Evolutionary conservation across 2,888 invertebrate genomes (phyloP).

Genomic region (Chydorus sphaericus): DNA sequence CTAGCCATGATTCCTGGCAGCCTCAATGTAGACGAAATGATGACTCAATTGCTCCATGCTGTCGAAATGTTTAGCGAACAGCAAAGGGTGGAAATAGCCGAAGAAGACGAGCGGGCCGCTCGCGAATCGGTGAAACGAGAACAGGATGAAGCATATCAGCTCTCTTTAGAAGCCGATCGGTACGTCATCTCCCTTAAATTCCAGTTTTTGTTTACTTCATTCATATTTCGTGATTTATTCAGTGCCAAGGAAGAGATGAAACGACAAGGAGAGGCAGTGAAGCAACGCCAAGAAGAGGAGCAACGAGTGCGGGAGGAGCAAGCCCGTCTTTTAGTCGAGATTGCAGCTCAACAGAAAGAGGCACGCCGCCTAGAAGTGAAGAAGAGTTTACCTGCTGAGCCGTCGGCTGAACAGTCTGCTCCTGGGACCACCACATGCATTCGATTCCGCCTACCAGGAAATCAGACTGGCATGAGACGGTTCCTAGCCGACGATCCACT

Average conservation of each 20-base stretch:
- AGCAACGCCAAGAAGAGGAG: constrained; percentile 26
- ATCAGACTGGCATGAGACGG: constrained; percentile 57
- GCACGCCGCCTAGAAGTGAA: constrained; percentile 40
- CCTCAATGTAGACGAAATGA: constrained; percentile 74
- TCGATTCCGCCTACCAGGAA: constrained; percentile 65
- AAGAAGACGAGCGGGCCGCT: constrained; percentile 77
- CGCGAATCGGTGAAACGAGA: constrained; percentile 79
- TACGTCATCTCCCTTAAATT: not conserved
- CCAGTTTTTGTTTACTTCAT: not conserved
- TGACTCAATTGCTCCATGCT: constrained; percentile 72
- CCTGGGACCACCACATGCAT: constrained; percentile 44
- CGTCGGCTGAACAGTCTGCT: constrained; percentile 36
- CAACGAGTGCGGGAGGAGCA: constrained; percentile 52
- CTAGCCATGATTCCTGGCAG: constrained; percentile 79
- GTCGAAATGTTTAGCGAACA: constrained; percentile 66
- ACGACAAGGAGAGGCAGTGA: constrained; percentile 55
- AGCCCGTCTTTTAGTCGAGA: constrained; percentile 43
- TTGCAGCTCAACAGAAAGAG: constrained; percentile 59
- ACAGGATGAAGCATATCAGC: constrained; percentile 86
- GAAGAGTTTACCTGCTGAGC: constrained; percentile 56
- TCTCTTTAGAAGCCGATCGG: constrained; percentile 72
- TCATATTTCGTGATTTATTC: not conserved
- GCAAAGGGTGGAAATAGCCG: constrained; percentile 57
- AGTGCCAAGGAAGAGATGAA: constrained; percentile 70
- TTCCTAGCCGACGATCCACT: constrained; percentile 47